Base-by-base conservation (phyloP, 2,888 invertebrate genomes). In the Acleris literana region DNA sequence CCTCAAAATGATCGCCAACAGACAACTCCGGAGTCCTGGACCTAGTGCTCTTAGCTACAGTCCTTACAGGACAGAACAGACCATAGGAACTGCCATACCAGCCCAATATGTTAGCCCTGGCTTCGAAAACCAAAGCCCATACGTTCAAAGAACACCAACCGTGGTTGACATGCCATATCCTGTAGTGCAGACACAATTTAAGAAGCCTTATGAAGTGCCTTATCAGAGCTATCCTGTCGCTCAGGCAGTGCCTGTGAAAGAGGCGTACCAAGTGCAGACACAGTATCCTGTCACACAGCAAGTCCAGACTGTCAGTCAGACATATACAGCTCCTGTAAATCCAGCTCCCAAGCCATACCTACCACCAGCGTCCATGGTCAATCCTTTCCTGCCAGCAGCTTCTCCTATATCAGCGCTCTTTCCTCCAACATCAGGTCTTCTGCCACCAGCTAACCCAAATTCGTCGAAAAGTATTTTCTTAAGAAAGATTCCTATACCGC, bases 401-500 rank as follows among this genome's bases (percentile, higher is more conserved):
- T 85, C 84, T 0, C 83, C 85, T 0, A 66, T 83, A 0, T 84
- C 84, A 1, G 79, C 82, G 0, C 72, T 76, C 62, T 68, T 76
- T 0, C 75, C 79, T 1, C 76, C 81, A 0, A 73, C 73, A 3
- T 76, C 78, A 0, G 78, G 68, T 22, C 17, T 78, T 0, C 60
- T 85, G 16, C 84, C 86, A 1, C 80, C 84, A 3, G 73, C 76
- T 0, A 68, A 71, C 6, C 76, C 78, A 0, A 76, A 72, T 0
- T 77, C 82, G 53, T 75, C 80, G 0, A 79, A 80, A 46, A 81
- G 81, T 16, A 82, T 85, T 17, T 86, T 80, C 68, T 75, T 87
- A 54, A 80, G 84, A 58, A 88, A 86, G 71, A 83, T 86, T 54
- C 83, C 85, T 1, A 84, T 87, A 49, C 83, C 85, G 0, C 86